Evolutionary conservation across 2,797 vertebrate genomes (phyloP), one percentile per base, ranked within the genome.

Genomic region (Fundulus diaphanus): DNA sequence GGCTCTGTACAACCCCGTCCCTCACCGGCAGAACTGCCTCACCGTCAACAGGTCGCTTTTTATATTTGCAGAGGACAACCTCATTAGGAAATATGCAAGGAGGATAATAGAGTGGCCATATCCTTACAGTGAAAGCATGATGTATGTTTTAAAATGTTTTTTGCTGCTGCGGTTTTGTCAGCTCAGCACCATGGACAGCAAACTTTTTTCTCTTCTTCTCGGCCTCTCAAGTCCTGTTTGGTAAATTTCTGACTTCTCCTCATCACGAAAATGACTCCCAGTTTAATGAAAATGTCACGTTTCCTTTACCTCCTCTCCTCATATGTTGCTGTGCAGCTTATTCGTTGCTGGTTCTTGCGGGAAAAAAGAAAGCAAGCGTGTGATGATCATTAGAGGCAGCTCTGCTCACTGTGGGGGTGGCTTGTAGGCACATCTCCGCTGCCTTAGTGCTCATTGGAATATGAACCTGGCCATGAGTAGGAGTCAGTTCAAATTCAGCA

Each of bases 61-160:
- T 90, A 96, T 99, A 90, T 98, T 99, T 82, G 97, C 97, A 79
- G 98, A 99, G 95, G 96, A 98, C 92, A 99, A 99, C 92, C 93
- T 98, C 87, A 96, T 99, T 78, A 96, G 98, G 94, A 99, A 97
- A 95, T 98, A 97, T 0, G 97, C 98, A 52, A 95, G 96, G 93
- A 96, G 96, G 93, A 95, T 99, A 87, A 98, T 97, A 91, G 98
- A 99, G 82, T 99, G 98, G 98, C 98, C 98, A 99, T 99, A 99
- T 99, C 98, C 98, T 99, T 99, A 92, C 72, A 48, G 49, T 40
- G 29, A 51, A 56, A 71, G 27, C 35, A 35, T 22, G 2, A 42
- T 12, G 33, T 51, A 18, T 31, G 46, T 74, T 63, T 35, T 18
- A 9, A 67, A 61, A 49, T 57, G 7, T 15, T 35, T 59, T 35